These are phyloP conservation scores for Melanotaenia trifasciata DNA, from an alignment of 2,797 vertebrate species.

Conservation along the genomic window DNA sequence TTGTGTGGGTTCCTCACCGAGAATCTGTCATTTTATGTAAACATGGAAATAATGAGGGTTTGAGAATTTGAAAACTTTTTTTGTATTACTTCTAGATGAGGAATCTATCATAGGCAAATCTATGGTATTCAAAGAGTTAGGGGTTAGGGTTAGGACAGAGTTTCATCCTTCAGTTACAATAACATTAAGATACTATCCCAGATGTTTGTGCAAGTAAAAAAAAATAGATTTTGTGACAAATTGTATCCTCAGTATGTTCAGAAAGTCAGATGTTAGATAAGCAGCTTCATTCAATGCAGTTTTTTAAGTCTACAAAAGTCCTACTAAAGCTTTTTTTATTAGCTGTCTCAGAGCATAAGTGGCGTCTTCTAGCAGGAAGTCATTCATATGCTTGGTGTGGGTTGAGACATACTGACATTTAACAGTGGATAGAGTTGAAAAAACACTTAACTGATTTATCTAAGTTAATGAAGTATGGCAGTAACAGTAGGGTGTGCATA, in stretches of 20 bases:
- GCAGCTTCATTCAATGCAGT: neutral
- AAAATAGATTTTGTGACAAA: neutral
- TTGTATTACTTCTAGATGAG: neutral
- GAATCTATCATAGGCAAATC: neutral
- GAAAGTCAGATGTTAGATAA: neutral
- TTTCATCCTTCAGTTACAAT: neutral
- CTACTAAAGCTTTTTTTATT: neutral
- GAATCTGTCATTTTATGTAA: no score
- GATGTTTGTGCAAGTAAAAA: neutral
- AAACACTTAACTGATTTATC: neutral
- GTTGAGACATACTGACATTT: neutral
- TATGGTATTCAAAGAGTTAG: no score
- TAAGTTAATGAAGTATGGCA: neutral
- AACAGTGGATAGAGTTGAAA: neutral
- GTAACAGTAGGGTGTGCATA: neutral
- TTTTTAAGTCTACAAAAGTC: neutral
- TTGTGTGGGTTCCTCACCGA: no score
- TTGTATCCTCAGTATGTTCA: neutral
- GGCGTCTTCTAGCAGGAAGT: neutral
- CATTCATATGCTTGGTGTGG: neutral
- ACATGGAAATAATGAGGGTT: no score
- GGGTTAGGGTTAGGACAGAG: no score
- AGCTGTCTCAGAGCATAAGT: neutral
- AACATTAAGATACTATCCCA: neutral
- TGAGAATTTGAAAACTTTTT: no score